A percentile compares a stretch with the other conserved stretches of the same genome.
Evolutionary conservation across 92 coral and sea anemone species (phyloP).

Genomic region (Ricordea florida): DNA sequence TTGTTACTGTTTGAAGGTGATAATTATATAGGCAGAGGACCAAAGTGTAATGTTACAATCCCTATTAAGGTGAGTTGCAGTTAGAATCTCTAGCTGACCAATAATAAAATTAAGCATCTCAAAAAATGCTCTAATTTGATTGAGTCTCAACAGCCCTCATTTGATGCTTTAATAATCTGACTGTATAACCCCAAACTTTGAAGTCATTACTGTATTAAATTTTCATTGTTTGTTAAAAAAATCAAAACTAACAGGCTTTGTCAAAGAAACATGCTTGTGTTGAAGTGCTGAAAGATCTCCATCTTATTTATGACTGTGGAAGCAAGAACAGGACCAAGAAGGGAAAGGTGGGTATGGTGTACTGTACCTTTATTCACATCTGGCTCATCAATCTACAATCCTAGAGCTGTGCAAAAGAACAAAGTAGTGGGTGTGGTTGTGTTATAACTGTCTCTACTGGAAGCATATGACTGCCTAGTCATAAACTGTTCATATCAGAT

Average conservation of each 20-base stretch:
- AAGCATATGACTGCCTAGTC: too few species aligned
- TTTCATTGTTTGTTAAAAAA: too few species aligned
- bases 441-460: too few species aligned
- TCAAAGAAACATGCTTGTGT: slow-evolving; percentile 98
- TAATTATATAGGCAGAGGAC: slow-evolving; percentile 85
- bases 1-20: slow-evolving; percentile 64
- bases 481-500: background rate
- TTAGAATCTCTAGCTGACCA: background rate
- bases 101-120: background rate
- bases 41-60: slow-evolving; percentile 67
- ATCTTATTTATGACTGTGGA: slow-evolving; percentile 80
- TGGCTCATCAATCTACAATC: too few species aligned
- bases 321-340: slow-evolving; percentile 92
- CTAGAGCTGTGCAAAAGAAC: too few species aligned
- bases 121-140: too few species aligned
- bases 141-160: too few species aligned
- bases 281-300: slow-evolving; percentile 74
- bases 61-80: slow-evolving; percentile 63
- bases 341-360: slow-evolving; percentile 67
- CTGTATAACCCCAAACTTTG: too few species aligned
- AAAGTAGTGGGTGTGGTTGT: too few species aligned
- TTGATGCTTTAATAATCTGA: too few species aligned
- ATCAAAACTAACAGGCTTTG: slow-evolving; percentile 83
- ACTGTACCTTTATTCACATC: too few species aligned
- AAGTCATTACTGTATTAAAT: too few species aligned